phyloP scores from a whole-genome alignment of 2,113 vertebrate genomes.

The Oostethus manadensis region DNA sequence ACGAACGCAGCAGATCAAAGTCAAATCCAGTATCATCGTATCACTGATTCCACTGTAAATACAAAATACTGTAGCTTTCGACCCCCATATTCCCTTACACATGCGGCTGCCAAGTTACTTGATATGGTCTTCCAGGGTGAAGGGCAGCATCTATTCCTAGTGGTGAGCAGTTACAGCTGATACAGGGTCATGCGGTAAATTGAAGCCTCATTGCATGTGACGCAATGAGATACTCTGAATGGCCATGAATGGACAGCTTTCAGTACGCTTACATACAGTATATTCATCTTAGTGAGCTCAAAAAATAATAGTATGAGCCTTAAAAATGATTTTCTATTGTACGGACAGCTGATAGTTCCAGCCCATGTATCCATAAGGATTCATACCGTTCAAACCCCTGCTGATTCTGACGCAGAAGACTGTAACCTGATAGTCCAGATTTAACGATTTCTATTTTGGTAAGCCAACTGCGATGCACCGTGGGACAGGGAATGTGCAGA shows the following conservation, averaged over 20 bases:
- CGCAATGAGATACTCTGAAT: slow-evolving; percentile 66
- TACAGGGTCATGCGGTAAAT: slow-evolving; percentile 44
- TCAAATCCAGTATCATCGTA: background rate
- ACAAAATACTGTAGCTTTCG: background rate
- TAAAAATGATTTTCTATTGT: background rate
- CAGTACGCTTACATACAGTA: slow-evolving; percentile 23
- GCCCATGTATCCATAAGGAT: background rate
- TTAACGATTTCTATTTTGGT: slow-evolving; percentile 61
- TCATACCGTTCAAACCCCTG: background rate
- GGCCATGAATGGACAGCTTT: slow-evolving; percentile 40
- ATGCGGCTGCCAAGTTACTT: slow-evolving; percentile 35
- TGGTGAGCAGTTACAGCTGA: slow-evolving; percentile 46
- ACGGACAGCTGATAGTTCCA: background rate
- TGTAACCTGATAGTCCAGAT: slow-evolving; percentile 43
- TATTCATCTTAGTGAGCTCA: background rate
- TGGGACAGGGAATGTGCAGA: slow-evolving; percentile 43
- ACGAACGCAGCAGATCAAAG: too few species aligned
- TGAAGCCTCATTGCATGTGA: slow-evolving; percentile 56
- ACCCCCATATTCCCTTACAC: background rate
- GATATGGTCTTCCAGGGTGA: slow-evolving; percentile 52
- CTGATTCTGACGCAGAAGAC: slow-evolving; percentile 13
- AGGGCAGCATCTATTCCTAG: slow-evolving; percentile 72
- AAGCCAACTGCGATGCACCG: slow-evolving; percentile 51
- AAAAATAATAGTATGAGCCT: background rate
- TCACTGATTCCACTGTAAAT: background rate